Percentiles rank a stretch among this genome's conserved stretches.
Conservation (phyloP, 2,113 vertebrate species). For the Trogon melanurus region DNA sequence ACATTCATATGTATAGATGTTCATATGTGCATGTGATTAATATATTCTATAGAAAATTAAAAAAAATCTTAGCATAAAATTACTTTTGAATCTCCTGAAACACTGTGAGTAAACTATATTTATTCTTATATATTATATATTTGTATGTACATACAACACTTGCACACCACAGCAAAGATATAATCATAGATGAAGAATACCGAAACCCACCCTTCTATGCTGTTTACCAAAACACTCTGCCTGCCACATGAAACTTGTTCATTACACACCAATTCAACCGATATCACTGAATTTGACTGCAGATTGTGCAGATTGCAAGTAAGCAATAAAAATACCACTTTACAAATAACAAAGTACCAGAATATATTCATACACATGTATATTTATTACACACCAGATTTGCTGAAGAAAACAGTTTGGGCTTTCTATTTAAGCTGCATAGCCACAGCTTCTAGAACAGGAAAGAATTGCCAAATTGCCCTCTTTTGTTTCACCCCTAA, state of each 20-base stretch:
- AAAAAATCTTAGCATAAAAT: not conserved
- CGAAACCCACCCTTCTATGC: not conserved
- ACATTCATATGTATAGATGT: not conserved
- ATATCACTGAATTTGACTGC: not conserved
- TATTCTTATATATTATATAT: not conserved
- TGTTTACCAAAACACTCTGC: not conserved
- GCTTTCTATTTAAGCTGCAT: not conserved
- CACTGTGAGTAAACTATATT: not conserved
- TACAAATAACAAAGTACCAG: not conserved
- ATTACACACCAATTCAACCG: not conserved
- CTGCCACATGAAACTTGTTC: not conserved
- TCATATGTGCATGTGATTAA: fast-evolving
- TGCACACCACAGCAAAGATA: not conserved
- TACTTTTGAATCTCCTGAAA: not conserved
- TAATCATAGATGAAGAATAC: not conserved
- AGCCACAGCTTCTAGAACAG: not conserved
- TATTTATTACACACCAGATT: not conserved
- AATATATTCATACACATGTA: not conserved
- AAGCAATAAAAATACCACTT: not conserved
- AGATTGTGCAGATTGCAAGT: not conserved
- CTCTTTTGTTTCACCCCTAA: not conserved
- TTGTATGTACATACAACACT: not conserved
- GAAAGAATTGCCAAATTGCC: not conserved
- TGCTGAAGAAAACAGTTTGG: not conserved
- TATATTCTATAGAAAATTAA: not conserved